Evolutionary conservation across 2,888 invertebrate genomes (phyloP).

Genomic region (Pollenia labialis): DNA sequence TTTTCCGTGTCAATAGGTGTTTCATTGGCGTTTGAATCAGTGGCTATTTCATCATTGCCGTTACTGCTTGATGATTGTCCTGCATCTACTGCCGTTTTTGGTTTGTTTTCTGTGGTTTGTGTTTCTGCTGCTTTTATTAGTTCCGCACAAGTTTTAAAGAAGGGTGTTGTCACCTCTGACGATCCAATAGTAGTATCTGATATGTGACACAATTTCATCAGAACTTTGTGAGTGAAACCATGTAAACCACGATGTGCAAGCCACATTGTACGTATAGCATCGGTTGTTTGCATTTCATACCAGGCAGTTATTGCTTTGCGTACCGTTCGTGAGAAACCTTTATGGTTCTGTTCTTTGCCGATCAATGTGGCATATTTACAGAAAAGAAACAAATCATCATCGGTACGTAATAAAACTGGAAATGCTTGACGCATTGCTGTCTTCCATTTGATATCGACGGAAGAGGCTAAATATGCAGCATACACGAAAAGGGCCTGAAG

Average conservation of each 20-base stretch:
- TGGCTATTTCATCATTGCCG: slow-evolving; percentile 3
- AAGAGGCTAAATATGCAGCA: slow-evolving; percentile 78
- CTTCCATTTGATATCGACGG: slow-evolving; percentile 74
- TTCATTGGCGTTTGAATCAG: background rate
- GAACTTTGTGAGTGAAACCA: slow-evolving; percentile 77
- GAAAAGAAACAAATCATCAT: slow-evolving; percentile 80
- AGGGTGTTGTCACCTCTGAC: slow-evolving; percentile 60
- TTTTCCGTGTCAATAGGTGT: background rate
- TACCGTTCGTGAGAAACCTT: slow-evolving; percentile 78
- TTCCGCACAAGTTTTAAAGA: slow-evolving; percentile 76
- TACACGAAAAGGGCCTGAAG: slow-evolving; percentile 78
- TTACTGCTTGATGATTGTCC: background rate
- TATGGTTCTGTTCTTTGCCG: slow-evolving; percentile 75
- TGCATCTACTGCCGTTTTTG: background rate
- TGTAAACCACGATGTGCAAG: slow-evolving; percentile 75
- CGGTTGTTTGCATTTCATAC: slow-evolving; percentile 78
- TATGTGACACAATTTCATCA: slow-evolving; percentile 79
- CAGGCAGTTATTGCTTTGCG: slow-evolving; percentile 80
- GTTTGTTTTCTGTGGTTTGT: background rate
- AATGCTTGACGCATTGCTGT: slow-evolving; percentile 76
- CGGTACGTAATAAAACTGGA: slow-evolving; percentile 74
- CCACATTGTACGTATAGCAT: slow-evolving; percentile 78
- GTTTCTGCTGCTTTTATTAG: slow-evolving; percentile 67
- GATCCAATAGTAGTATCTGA: slow-evolving; percentile 74
- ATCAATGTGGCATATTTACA: slow-evolving; percentile 77